Base-by-base conservation (phyloP, 1,140 invertebrate genomes). In the Campoletis sonorensis region DNA sequence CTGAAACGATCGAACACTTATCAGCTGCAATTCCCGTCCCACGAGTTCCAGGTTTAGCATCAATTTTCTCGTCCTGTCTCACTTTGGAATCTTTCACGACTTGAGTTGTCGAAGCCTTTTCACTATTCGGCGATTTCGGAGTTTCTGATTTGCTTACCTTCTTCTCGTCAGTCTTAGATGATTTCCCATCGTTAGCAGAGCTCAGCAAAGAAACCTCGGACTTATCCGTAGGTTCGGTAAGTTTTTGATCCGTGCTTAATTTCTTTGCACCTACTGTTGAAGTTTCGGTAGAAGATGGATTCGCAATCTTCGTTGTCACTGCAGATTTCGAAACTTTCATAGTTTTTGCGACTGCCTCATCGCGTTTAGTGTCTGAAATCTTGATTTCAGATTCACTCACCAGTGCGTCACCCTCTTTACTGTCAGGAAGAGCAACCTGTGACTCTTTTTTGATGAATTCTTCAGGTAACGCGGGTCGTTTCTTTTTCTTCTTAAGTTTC, bases 401-500 rank as follows among this genome's bases (percentile, higher is more conserved):
- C 23, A 13, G 16, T 16, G 8, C 30, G 13, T 58, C 45, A 54
- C 16, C 58, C 15, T 58, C 18, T 30, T 18, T 54, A 23, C 27
- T 78, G 21, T 58, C 73, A 58, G 30, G 21, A 4, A 45, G 8
- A 1, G 26, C 45, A 40, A 68, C 27, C 37, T 80, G 64, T 40
- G 21, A 21, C 67, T 77, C 51, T 30, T 81, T 76, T 16, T 68
- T 70, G 27, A 82, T 82, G 40, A 85, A 85, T 45, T 82, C 84
- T 49, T 71, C 70, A n/a, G 85, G 84, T 40, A 85, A 70, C 21
- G 68, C 83, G 11, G 81, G 79, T 11, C 84, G 83, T 81, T 80
- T 83, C 81, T 84, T 85, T 16, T 84, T 85, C 75, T 84, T 84
- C 51, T 71, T 81, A 26, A 83, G 7, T 64, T 81, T 85, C 72